phyloP scores from a whole-genome alignment of 2,113 vertebrate species.

The Bambusicola thoracicus region DNA sequence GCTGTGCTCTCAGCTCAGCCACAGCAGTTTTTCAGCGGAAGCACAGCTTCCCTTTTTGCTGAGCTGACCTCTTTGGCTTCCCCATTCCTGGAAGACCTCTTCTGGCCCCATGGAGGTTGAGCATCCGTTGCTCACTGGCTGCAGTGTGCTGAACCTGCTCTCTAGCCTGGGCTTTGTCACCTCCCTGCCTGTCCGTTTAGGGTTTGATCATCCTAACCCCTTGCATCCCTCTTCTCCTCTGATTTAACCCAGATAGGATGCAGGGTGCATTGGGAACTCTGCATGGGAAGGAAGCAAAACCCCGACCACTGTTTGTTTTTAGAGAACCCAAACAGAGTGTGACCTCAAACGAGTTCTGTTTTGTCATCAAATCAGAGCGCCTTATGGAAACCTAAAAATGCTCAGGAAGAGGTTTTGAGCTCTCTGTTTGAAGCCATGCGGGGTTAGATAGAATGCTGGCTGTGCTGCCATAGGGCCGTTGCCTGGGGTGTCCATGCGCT shows the following conservation, averaged over 20 bases:
- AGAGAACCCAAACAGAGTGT: not conserved
- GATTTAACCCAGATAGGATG: fast-evolving
- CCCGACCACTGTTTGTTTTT: not conserved
- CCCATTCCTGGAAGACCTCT: not conserved
- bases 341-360: not conserved
- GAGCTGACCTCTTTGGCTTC: not conserved
- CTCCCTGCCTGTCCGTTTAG: not conserved
- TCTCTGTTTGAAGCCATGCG: not conserved
- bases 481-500: not conserved
- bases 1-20: fast-evolving
- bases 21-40: not conserved
- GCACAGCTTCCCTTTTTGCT: not conserved
- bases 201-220: not conserved
- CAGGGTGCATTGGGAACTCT: not conserved
- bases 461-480: fast-evolving
- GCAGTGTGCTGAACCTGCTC: not conserved
- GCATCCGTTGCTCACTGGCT: not conserved
- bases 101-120: not conserved
- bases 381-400: fast-evolving
- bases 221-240: not conserved
- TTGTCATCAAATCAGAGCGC: not conserved
- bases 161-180: not conserved
- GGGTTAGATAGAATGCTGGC: not conserved
- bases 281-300: not conserved
- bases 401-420: not conserved